phyloP scores from a whole-genome alignment of 2,888 invertebrate genomes.

The Limulus polyphemus region DNA sequence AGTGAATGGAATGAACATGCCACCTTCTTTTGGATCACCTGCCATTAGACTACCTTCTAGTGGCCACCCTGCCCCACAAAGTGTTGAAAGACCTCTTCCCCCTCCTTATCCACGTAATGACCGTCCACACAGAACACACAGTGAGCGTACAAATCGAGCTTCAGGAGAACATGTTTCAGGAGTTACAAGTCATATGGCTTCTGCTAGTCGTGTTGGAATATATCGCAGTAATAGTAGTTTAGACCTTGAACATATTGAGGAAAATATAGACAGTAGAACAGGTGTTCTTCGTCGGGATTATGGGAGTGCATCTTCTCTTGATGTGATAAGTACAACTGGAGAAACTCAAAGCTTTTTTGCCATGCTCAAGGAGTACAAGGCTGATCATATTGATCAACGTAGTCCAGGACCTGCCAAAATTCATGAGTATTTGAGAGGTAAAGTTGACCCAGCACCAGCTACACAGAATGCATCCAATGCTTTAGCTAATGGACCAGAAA shows the following conservation, averaged over 20 bases:
- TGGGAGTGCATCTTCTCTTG: conserved; percentile 79
- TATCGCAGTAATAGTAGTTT: conserved; percentile 81
- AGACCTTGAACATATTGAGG: conserved; percentile 49
- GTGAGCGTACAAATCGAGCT: conserved; percentile 16
- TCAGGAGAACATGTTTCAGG: no score
- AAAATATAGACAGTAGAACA: conserved; percentile 28
- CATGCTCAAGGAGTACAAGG: conserved; percentile 59
- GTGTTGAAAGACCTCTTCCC: no score
- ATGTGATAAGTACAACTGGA: conserved; percentile 47
- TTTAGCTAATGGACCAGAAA: conserved; percentile 21
- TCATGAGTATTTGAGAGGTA: conserved; percentile 48
- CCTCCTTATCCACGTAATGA: conserved; percentile 13
- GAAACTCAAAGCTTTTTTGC: conserved; percentile 51
- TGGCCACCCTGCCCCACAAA: no score
- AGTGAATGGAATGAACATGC: no score
- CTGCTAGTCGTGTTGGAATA: conserved; percentile 32
- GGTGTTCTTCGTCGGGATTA: conserved; percentile 55
- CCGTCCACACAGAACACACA: conserved; percentile 23
- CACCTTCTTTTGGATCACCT: no score
- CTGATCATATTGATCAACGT: conserved; percentile 38
- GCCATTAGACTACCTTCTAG: no score
- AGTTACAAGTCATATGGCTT: no score
- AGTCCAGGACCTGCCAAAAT: conserved; percentile 37
- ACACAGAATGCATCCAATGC: conserved; percentile 32
- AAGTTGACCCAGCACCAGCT: conserved; percentile 34